A percentile compares a stretch with the other conserved stretches of the same genome.
These are phyloP conservation scores for Sitta europaea DNA, from an alignment of 2,113 vertebrate genomes.

Conservation along the genomic window DNA sequence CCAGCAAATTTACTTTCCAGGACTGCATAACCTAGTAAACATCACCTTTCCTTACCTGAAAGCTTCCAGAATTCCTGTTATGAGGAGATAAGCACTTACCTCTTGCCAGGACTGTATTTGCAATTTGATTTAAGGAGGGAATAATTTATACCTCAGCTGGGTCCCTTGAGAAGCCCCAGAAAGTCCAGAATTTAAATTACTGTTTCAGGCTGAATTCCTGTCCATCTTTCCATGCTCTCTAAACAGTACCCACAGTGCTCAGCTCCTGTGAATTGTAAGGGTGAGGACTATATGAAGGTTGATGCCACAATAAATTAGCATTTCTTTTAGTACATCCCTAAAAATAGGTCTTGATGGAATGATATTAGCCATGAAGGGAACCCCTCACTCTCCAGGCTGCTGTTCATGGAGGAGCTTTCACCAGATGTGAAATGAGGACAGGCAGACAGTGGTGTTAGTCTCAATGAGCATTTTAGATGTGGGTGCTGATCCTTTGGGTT, in stretches of 20 bases:
- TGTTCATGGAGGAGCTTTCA: not conserved
- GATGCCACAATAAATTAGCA: not conserved
- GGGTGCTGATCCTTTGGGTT: not conserved
- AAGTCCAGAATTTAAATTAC: not conserved
- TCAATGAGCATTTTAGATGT: not conserved
- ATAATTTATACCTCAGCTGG: not conserved
- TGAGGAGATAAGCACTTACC: conserved; percentile 6
- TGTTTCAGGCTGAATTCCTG: not conserved
- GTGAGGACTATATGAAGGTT: not conserved
- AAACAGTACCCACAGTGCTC: not conserved
- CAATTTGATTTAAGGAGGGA: not conserved
- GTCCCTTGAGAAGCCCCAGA: not conserved
- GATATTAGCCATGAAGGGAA: not conserved
- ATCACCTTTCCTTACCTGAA: conserved; percentile 3
- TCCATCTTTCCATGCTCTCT: not conserved
- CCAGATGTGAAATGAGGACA: not conserved
- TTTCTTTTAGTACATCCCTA: not conserved
- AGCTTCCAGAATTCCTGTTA: conserved; percentile 12
- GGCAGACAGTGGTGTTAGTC: not conserved
- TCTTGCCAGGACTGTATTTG: not conserved
- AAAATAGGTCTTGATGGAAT: not conserved
- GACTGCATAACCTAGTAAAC: not conserved
- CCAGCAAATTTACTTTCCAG: not conserved
- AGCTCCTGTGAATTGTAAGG: not conserved
- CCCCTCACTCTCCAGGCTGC: not conserved